Percentiles rank a stretch among this genome's conserved stretches.
phyloP scores from a whole-genome alignment of 1,140 invertebrate species.

The Drosophila subobscura region DNA sequence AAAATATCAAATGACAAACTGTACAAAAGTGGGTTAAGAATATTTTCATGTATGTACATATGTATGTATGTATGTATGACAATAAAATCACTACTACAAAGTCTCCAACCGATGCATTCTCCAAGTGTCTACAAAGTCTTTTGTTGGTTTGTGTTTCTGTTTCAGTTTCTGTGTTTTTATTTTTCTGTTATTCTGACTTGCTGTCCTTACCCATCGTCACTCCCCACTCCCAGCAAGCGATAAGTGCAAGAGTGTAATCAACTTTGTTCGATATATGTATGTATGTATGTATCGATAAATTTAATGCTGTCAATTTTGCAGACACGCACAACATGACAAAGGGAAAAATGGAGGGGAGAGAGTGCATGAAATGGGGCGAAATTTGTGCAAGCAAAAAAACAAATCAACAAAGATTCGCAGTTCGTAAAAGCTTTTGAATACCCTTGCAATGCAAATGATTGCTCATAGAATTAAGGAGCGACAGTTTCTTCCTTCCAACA shows the following conservation, averaged over 20 bases:
- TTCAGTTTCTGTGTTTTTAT: constrained; percentile 20
- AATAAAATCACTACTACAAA: constrained; percentile 8
- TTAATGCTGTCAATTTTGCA: constrained; percentile 26
- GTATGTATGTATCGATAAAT: constrained; percentile 30
- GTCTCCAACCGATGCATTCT: constrained; percentile 24
- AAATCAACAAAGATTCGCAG: too few species aligned
- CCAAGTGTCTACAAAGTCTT: constrained; percentile 28
- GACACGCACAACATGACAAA: constrained; percentile 6
- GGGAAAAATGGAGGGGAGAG: neutral
- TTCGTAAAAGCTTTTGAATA: too few species aligned
- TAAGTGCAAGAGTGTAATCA: constrained; percentile 26
- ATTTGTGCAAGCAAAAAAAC: too few species aligned
- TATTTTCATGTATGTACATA: constrained; percentile 23
- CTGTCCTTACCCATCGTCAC: too few species aligned
- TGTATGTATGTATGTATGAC: constrained; percentile 5
- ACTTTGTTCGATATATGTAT: constrained; percentile 22
- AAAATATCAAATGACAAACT: constrained; percentile 15
- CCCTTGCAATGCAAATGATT: too few species aligned
- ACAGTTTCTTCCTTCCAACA: too few species aligned
- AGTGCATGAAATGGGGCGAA: neutral
- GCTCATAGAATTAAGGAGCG: too few species aligned
- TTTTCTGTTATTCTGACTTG: neutral
- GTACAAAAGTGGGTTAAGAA: neutral
- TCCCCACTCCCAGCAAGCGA: neutral
- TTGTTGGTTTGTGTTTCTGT: constrained; percentile 5